Evolutionary conservation across 2,797 vertebrate species (phyloP).

Genomic region (Alectoris magna): DNA sequence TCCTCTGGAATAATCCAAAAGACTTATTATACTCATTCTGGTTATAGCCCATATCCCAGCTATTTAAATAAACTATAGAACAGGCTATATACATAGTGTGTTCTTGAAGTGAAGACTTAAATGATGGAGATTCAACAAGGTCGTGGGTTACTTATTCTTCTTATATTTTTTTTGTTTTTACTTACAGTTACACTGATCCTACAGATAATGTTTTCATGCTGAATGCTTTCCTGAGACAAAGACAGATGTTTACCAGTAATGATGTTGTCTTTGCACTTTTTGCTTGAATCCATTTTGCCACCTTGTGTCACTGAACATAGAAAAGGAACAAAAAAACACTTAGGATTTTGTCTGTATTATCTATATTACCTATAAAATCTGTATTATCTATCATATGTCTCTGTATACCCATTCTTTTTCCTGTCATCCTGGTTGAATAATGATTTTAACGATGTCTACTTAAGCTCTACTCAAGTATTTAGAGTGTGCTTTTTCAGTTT

Average conservation of each 20-base stretch:
- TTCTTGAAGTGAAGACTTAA: not conserved
- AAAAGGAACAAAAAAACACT: not conserved
- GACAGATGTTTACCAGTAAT: not conserved
- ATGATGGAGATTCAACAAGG: not conserved
- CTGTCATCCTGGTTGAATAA: not conserved
- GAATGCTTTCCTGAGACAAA: not conserved
- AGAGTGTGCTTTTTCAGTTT: not conserved
- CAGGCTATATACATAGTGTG: fast-evolving
- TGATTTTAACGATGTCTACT: not conserved
- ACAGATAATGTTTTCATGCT: not conserved
- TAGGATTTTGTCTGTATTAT: not conserved
- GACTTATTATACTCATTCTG: not conserved
- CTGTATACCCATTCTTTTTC: not conserved
- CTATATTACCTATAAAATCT: not conserved
- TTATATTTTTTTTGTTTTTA: not conserved
- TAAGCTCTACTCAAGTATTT: not conserved
- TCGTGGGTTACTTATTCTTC: not conserved
- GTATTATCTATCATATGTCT: not conserved
- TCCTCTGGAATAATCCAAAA: not conserved
- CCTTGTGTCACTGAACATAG: not conserved
- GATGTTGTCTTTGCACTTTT: not conserved
- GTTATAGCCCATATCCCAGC: not conserved
- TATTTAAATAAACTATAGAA: not conserved
- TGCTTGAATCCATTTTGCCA: not conserved
- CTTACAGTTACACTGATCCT: no score